A percentile compares a stretch with the other conserved stretches of the same genome.
phyloP scores from a whole-genome alignment of 1,140 invertebrate genomes.

The Leucophenga varia region DNA sequence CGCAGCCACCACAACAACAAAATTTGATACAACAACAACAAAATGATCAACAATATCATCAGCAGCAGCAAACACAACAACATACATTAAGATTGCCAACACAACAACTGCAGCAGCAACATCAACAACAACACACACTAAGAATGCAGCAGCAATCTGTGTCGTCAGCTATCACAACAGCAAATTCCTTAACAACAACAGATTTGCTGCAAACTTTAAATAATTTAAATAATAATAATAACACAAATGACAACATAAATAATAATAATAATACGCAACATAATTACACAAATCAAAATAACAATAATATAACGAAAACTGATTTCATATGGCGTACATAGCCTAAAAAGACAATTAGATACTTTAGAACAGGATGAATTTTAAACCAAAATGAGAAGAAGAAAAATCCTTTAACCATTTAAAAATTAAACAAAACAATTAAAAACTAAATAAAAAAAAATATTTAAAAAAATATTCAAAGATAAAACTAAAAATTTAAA shows the following conservation, averaged over 20 bases:
- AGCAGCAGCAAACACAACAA: slow-evolving; percentile 10
- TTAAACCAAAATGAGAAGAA: no score
- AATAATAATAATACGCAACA: slow-evolving; percentile 6
- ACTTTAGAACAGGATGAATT: no score
- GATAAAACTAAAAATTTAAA: no score
- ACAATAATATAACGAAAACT: slow-evolving; percentile 1
- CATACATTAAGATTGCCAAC: not conserved
- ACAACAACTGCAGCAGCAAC: slow-evolving; percentile 5
- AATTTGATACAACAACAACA: slow-evolving; percentile 14
- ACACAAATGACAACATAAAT: not conserved
- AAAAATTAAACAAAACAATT: no score
- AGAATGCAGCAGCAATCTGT: not conserved
- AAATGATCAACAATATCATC: slow-evolving; percentile 7
- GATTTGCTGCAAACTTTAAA: slow-evolving; percentile 18
- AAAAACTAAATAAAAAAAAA: no score
- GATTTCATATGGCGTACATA: no score
- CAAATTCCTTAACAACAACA: slow-evolving; percentile 11
- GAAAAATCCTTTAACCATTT: no score
- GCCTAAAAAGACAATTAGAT: no score
- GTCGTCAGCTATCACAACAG: slow-evolving; percentile 4
- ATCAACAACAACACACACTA: slow-evolving; percentile 7
- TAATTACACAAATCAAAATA: slow-evolving; percentile 3
- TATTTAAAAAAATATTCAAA: no score
- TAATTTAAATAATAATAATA: not conserved
- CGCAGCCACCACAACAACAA: slow-evolving; percentile 15